These are phyloP conservation scores for Ceratina australensis DNA, from an alignment of 1,140 invertebrate species.

Conservation along the genomic window DNA sequence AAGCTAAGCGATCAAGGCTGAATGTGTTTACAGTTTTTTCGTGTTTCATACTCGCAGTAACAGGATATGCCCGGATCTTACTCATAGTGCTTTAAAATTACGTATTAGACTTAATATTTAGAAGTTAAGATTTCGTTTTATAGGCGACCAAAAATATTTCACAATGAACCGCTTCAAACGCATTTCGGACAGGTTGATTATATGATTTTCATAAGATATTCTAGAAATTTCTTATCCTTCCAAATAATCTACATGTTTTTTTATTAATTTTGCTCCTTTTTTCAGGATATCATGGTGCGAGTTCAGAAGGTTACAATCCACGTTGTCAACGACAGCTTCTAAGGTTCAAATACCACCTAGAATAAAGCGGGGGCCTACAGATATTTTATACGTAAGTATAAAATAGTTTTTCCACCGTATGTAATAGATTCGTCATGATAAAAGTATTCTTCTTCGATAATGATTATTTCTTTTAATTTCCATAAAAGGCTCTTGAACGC, in stretches of 20 bases:
- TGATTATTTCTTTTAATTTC: slow-evolving; percentile 23
- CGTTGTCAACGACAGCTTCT: slow-evolving; percentile 33
- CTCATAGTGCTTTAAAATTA: not conserved
- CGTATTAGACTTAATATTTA: not conserved
- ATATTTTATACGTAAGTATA: slow-evolving; percentile 83
- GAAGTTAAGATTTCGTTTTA: not conserved
- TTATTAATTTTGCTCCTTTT: not conserved
- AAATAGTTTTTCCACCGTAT: not conserved
- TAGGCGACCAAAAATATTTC: not conserved
- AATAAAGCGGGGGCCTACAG: slow-evolving; percentile 88
- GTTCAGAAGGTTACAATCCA: slow-evolving; percentile 51
- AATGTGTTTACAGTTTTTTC: too few species aligned
- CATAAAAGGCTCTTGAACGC: slow-evolving; percentile 84
- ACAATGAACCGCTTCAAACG: slow-evolving; percentile 47
- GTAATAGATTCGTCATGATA: slow-evolving; percentile 5
- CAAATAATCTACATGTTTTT: not conserved
- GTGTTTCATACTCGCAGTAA: too few species aligned
- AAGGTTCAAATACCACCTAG: slow-evolving; percentile 83
- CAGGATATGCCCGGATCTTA: too few species aligned
- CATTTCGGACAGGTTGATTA: slow-evolving; percentile 38
- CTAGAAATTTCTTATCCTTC: too few species aligned
- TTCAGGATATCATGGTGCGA: slow-evolving; percentile 23
- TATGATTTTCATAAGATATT: not conserved
- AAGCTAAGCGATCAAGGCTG: too few species aligned
- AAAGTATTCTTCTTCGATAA: not conserved